A percentile compares a stretch with the other conserved stretches of the same genome.
phyloP scores from a whole-genome alignment of 64 coral and sea anemone genomes.

The Montipora capricornis region DNA sequence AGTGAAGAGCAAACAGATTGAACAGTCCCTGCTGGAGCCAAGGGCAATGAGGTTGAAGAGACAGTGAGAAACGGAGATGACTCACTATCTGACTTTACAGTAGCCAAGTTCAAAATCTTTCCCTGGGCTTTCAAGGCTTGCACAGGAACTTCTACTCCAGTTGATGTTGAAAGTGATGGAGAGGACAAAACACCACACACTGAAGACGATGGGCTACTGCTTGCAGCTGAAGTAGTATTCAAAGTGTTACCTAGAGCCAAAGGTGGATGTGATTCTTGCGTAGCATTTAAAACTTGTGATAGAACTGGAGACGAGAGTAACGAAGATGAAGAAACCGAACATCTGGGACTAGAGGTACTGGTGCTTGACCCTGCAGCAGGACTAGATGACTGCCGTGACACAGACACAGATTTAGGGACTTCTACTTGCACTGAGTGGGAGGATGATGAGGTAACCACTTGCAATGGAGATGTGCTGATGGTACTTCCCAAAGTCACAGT shows the following conservation, averaged over 20 bases:
- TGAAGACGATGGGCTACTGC: background rate
- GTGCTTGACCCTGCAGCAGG: background rate
- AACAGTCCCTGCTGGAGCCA: background rate
- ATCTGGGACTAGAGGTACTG: background rate
- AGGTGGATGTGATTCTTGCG: background rate
- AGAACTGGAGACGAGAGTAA: background rate
- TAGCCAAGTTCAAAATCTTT: background rate
- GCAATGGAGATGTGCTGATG: background rate
- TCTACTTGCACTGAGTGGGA: background rate
- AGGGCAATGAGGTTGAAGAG: background rate
- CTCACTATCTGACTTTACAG: background rate
- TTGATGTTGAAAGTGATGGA: background rate
- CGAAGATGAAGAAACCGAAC: background rate
- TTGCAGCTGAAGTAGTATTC: background rate
- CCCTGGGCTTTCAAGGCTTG: slow-evolving; percentile 12
- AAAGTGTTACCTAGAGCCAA: slow-evolving; percentile 15
- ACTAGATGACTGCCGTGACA: background rate
- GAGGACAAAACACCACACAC: background rate
- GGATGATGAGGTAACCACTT: background rate
- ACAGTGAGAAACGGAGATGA: background rate
- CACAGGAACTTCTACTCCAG: background rate
- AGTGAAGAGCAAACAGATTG: background rate
- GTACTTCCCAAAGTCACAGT: background rate
- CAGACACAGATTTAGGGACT: slow-evolving; percentile 13
- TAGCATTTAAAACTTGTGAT: background rate